phyloP scores from a whole-genome alignment of 2,888 invertebrate genomes.

The Rotaria magnacalcarata region DNA sequence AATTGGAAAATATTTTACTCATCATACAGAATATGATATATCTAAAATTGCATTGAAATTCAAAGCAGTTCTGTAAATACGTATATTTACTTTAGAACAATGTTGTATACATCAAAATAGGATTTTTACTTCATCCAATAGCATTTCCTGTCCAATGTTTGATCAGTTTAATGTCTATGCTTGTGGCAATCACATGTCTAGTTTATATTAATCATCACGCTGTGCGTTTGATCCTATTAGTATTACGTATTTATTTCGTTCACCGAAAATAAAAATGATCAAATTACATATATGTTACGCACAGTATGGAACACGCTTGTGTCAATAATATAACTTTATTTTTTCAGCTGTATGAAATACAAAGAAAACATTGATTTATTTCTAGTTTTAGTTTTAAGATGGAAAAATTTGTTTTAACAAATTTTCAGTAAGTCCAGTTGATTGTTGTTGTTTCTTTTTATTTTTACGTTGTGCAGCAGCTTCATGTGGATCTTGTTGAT shows the following conservation, averaged over 20 bases:
- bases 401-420: neutral
- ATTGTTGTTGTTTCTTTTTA: slow-evolving; percentile 7
- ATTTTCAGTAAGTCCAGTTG: neutral
- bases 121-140: neutral
- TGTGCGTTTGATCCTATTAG: neutral
- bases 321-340: too few species aligned
- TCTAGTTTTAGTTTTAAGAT: neutral
- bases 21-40: too few species aligned
- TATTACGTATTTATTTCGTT: neutral
- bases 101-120: neutral
- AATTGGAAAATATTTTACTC: neutral
- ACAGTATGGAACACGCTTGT: too few species aligned
- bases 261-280: neutral
- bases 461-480: neutral
- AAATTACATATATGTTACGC: too few species aligned
- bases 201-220: neutral
- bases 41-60: too few species aligned
- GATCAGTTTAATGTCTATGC: neutral
- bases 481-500: slow-evolving; percentile 19
- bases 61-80: too few species aligned
- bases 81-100: too few species aligned
- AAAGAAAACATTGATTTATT: too few species aligned
- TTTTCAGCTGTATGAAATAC: too few species aligned
- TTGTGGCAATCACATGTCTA: neutral
- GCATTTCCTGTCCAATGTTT: neutral